phyloP scores from a whole-genome alignment of 2,113 vertebrate species.

The Lutjanus erythropterus region DNA sequence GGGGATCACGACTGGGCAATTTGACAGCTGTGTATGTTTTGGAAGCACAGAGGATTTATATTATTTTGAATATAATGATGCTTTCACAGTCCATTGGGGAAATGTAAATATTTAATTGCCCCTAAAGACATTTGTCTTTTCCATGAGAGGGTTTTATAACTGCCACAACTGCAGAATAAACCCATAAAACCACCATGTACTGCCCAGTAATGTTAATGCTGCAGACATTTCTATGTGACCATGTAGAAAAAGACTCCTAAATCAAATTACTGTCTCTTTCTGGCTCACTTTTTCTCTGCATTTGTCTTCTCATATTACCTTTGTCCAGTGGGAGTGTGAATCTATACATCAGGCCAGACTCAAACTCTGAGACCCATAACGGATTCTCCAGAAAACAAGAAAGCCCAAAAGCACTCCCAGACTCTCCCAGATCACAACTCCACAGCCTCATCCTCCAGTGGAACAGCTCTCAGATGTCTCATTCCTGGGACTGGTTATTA shows the following conservation, averaged over 20 bases:
- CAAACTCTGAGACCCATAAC: background rate
- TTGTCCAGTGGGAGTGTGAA: background rate
- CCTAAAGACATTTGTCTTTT: conserved; percentile 35
- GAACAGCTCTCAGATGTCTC: conserved; percentile 33
- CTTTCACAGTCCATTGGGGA: conserved; percentile 36
- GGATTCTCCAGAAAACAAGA: conserved; percentile 16
- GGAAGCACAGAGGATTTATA: conserved; percentile 29
- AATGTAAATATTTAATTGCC: conserved; percentile 38
- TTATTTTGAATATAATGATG: conserved; percentile 34
- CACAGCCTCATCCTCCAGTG: background rate
- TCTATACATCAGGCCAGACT: conserved; percentile 16
- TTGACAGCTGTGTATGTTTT: conserved; percentile 66
- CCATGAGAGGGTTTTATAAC: conserved; percentile 17
- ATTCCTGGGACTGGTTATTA: background rate
- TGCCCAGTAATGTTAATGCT: conserved; percentile 21
- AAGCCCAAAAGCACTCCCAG: background rate
- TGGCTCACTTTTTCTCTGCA: background rate
- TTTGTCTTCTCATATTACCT: background rate
- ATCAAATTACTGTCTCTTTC: conserved; percentile 9
- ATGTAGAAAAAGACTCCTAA: background rate
- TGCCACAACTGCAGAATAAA: conserved; percentile 22
- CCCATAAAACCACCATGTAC: conserved; percentile 33
- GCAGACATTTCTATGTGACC: conserved; percentile 7
- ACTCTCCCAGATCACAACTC: background rate
- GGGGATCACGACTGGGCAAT: conserved; percentile 41